Evolutionary conservation across 2,113 vertebrate genomes (phyloP), one percentile per base, ranked within the genome.

Genomic region (Silurus asotus): DNA sequence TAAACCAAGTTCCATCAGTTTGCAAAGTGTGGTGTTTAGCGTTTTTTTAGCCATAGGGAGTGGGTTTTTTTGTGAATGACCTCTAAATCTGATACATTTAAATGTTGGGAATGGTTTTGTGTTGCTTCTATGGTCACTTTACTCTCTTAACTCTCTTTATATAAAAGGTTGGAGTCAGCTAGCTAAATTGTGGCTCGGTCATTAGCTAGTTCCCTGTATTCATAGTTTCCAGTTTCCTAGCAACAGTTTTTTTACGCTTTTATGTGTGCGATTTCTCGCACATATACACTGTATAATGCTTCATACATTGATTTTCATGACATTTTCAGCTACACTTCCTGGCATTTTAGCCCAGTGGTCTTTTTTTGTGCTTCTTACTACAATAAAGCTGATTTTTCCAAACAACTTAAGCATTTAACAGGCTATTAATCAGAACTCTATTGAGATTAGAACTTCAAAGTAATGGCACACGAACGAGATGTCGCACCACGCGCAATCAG

Each of bases 401-500:
- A 51, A 25, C 56, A 74, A 13, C 59, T 6, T 37, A 49, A 13
- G 15, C 28, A 61, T 65, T 77, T 74, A 85, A 56, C 14, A 19
- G 62, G 51, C 23, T 5, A 15, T 55, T 58, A 69, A 85, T 79
- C 75, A 69, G 75, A 17, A 67, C 55, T 23, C 61, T 7, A 49
- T 17, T 79, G 84, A 79, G 75, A 78, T 79, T 61, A 80, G 14
- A 85, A 85, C 23, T 51, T 19, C 48, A 19, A 77, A 58, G 75
- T 67, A 56, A 67, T 15, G 49, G 17, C 67, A 13, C 61, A 45
- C 48, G 2, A 69, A 19, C n/a, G 81, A 17, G 9, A 77, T 37
- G 37, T 23, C 45, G 15, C 5, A 0, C 25, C 3, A 0, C 6
- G 9, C 5, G 28, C 77, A 48, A 61, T 61, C 56, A 61, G 19